A percentile compares a stretch with the other conserved stretches of the same genome.
Conservation (phyloP, 2,888 invertebrate species). For the Hydrotaea cyrtoneurina region DNA sequence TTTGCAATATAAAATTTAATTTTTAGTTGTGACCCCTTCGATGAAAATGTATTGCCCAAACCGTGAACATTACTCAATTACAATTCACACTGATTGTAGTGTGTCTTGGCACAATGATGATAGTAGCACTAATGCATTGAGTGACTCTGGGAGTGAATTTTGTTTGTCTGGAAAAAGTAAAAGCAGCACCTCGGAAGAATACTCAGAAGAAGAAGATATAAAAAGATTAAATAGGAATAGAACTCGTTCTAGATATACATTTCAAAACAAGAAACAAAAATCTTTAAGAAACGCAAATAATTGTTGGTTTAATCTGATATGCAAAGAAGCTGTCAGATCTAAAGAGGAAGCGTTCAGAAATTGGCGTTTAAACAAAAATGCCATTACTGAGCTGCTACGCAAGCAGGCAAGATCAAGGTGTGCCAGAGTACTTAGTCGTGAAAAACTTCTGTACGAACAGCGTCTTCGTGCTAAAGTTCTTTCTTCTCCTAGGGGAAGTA, state of each 20-base stretch:
- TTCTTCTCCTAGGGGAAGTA: too few species aligned
- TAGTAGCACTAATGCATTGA: slow-evolving; percentile 51
- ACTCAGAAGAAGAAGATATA: slow-evolving; percentile 31
- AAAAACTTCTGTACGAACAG: too few species aligned
- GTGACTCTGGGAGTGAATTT: slow-evolving; percentile 50
- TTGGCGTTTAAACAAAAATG: too few species aligned
- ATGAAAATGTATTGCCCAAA: slow-evolving; percentile 67
- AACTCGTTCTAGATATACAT: slow-evolving; percentile 27
- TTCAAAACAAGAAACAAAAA: slow-evolving; percentile 27
- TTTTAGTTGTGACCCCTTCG: slow-evolving; percentile 51
- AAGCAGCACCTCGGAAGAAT: slow-evolving; percentile 39
- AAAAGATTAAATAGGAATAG: slow-evolving; percentile 37
- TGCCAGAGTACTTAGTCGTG: too few species aligned
- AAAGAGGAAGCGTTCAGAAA: too few species aligned
- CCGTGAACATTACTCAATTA: slow-evolving; percentile 50
- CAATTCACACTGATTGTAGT: slow-evolving; percentile 48
- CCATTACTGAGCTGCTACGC: too few species aligned
- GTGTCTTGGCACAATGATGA: slow-evolving; percentile 43
- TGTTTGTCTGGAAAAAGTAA: slow-evolving; percentile 47
- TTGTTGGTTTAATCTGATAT: too few species aligned
- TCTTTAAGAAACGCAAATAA: slow-evolving; percentile 34
- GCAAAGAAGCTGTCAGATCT: slow-evolving; percentile 44
- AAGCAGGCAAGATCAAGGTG: too few species aligned
- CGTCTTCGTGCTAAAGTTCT: too few species aligned
- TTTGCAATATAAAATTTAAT: slow-evolving; percentile 55